Percentiles rank a stretch among this genome's conserved stretches.
Conservation (phyloP, 2,888 invertebrate species). For the Epiperipatus broadwayi region DNA sequence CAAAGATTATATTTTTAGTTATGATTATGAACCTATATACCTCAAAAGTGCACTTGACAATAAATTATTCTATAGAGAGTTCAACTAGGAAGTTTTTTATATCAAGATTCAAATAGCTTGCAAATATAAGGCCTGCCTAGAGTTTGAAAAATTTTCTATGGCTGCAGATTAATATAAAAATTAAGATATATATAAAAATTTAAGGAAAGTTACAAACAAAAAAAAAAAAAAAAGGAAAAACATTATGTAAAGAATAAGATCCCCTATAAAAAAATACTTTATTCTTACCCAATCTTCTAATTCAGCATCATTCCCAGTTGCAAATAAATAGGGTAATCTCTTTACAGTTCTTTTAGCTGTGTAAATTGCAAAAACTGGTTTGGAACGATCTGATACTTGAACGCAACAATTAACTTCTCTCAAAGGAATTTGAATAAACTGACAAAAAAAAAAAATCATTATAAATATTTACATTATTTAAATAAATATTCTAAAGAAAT, state of each 20-base stretch:
- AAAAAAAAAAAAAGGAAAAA: neutral
- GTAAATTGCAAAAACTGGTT: constrained; percentile 52
- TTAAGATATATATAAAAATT: too few species aligned
- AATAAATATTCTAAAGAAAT: constrained; percentile 11
- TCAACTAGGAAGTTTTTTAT: too few species aligned
- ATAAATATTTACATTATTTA: constrained; percentile 7
- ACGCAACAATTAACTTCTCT: constrained; percentile 55
- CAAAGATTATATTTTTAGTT: too few species aligned
- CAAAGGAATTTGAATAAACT: constrained; percentile 48
- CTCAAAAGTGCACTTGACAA: too few species aligned
- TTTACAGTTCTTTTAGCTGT: constrained; percentile 40
- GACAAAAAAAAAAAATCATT: constrained; percentile 28
- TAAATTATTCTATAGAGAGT: too few species aligned
- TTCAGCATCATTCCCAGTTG: constrained; percentile 60
- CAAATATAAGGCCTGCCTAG: too few species aligned
- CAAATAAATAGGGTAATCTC: constrained; percentile 43
- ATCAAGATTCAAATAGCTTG: too few species aligned
- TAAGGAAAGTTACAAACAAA: too few species aligned
- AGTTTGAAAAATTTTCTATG: too few species aligned
- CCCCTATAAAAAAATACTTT: constrained; percentile 20
- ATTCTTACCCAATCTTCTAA: constrained; percentile 67
- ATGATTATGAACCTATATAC: too few species aligned
- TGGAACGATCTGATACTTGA: constrained; percentile 58
- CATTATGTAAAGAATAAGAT: constrained; percentile 13
- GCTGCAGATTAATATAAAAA: too few species aligned